phyloP scores from a whole-genome alignment of 2,888 invertebrate genomes.

The Cerastis leucographa region DNA sequence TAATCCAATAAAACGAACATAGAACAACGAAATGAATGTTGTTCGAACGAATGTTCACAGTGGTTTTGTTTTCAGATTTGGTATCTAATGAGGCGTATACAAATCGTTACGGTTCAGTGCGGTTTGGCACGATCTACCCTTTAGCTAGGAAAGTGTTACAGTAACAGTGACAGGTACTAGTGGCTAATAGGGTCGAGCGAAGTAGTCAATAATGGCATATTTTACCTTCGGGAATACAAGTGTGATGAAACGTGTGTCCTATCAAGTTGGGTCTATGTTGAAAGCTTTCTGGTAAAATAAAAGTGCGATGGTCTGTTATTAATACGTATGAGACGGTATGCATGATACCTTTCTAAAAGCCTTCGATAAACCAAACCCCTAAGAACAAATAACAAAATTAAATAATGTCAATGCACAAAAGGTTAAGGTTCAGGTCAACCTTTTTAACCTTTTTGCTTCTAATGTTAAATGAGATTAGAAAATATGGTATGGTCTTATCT shows the following conservation, averaged over 20 bases:
- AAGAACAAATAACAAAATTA: conserved; percentile 26
- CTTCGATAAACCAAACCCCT: conserved; percentile 11
- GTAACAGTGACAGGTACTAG: conserved; percentile 29
- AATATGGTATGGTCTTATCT: background rate
- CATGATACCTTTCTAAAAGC: background rate
- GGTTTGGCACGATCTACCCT: conserved; percentile 53
- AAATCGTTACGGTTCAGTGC: conserved; percentile 62
- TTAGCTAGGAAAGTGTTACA: conserved; percentile 46
- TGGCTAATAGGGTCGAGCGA: conserved; percentile 24
- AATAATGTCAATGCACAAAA: conserved; percentile 35
- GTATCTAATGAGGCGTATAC: conserved; percentile 59
- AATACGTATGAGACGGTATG: background rate
- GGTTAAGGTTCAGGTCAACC: conserved; percentile 31
- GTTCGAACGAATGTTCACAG: conserved; percentile 37
- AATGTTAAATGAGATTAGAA: conserved; percentile 19
- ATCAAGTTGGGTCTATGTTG: background rate
- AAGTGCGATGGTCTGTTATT: background rate
- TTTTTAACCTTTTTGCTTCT: conserved; percentile 28
- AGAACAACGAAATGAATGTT: conserved; percentile 41
- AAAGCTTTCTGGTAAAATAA: background rate
- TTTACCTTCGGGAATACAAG: background rate
- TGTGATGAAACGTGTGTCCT: background rate
- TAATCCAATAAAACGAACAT: conserved; percentile 50
- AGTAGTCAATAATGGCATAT: conserved; percentile 17
- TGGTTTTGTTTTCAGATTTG: conserved; percentile 57